Evolutionary conservation across 2,888 invertebrate genomes (phyloP), one percentile per base, ranked within the genome.

Genomic region (Mayetiola destructor): DNA sequence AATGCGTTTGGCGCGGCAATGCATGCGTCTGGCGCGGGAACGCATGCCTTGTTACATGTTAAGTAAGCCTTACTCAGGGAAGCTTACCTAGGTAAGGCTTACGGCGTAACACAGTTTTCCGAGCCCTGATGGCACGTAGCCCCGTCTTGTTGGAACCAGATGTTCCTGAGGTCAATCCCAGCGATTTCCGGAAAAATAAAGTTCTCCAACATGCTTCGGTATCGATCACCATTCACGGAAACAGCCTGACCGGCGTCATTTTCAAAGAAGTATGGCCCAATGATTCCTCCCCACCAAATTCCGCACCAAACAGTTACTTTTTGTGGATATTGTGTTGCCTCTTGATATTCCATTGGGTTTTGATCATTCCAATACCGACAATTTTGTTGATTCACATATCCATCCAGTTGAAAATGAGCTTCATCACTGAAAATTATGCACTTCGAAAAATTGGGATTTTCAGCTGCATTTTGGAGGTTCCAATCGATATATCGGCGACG

Each of bases 91-190:
- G n/a, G n/a, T n/a, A n/a, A n/a, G n/a, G n/a, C n/a, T n/a, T n/a
- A n/a, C n/a, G n/a, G n/a, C n/a, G n/a, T n/a, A n/a, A n/a, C n/a
- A n/a, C n/a, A n/a, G n/a, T n/a, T n/a, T n/a, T n/a, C n/a, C n/a
- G n/a, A n/a, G n/a, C n/a, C n/a, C n/a, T n/a, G n/a, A n/a, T 56
- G 48, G 56, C 42, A 56, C 16, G 56, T 32, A n/a, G 56, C 35
- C 4, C 56, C 56, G 27, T 56, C 56, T 36, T 56, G 42, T 56
- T 56, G 56, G 30, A 48, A 48, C 56, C 56, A 52, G 32, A 56
- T 56, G n/a, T 56, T 21, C 2, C 3, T 23, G 3, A 52, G 1
- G 16, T 23, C 53, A 1, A 32, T 35, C 3, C 35, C 20, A 1
- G 30, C 54, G 2, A 54, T 5, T 35, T 32, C 20, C 9, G 54